Evolutionary conservation across 2,888 invertebrate genomes (phyloP).

Genomic region (Oconnorella tubifera): DNA sequence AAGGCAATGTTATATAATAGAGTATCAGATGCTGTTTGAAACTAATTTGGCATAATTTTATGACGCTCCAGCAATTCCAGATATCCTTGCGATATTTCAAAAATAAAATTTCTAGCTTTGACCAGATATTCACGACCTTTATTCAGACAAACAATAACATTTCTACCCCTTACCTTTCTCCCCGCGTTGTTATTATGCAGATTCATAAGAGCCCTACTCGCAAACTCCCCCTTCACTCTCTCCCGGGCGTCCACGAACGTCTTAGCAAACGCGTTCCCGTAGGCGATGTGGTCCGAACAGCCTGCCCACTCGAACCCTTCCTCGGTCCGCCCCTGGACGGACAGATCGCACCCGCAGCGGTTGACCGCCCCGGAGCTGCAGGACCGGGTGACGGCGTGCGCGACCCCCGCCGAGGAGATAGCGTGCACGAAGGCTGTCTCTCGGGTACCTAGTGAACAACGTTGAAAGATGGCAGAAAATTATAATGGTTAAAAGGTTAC

Average conservation of each 20-base stretch:
- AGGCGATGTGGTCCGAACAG: slow-evolving; percentile 93
- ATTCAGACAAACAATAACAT: too few relatives aligned
- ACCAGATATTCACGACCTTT: too few relatives aligned
- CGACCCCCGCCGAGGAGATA: slow-evolving; percentile 66
- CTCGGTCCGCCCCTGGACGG: slow-evolving; percentile 74
- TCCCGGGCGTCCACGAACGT: slow-evolving; percentile 91
- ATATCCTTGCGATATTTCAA: too few relatives aligned
- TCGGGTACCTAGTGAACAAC: slow-evolving; percentile 38
- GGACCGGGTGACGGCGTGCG: slow-evolving; percentile 80
- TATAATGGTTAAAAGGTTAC: background rate
- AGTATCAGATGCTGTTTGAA: too few relatives aligned
- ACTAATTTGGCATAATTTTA: too few relatives aligned
- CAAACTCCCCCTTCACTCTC: slow-evolving; percentile 70
- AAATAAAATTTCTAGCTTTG: too few relatives aligned
- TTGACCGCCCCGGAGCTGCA: slow-evolving; percentile 85
- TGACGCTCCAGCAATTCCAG: too few relatives aligned
- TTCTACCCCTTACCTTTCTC: slow-evolving; percentile 76
- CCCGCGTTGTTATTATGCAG: slow-evolving; percentile 98
- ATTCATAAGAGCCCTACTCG: slow-evolving; percentile 86
- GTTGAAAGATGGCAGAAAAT: background rate
- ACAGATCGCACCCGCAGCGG: slow-evolving; percentile 80
- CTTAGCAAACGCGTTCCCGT: slow-evolving; percentile 77
- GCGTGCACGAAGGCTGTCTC: slow-evolving; percentile 64
- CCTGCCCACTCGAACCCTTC: slow-evolving; percentile 98
- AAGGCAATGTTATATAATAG: too few relatives aligned